Evolutionary conservation across 2,888 invertebrate species (phyloP), one percentile per base, ranked within the genome.

Genomic region (Thereva unica): DNA sequence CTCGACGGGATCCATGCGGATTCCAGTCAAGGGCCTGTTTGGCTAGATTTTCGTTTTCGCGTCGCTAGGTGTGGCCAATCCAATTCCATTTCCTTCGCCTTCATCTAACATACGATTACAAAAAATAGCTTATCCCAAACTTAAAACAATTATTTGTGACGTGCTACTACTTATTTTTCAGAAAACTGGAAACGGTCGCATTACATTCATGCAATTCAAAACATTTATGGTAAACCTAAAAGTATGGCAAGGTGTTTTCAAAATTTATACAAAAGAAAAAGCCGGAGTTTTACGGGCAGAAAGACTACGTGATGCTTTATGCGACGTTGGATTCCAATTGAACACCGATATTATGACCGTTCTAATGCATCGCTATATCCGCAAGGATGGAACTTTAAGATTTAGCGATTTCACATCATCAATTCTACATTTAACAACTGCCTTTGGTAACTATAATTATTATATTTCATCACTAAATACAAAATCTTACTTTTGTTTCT

Each of bases 391-490:
- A 45, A 95, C 94, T 66, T 83, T 95, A 52, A 84, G 95, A 72
- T 92, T 95, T 76, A 95, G 95, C 7, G 95, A 95, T 79, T 95
- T 95, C 77, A 94, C 95, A 2, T 92, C 92, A 0, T 91, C 93
- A 50, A 91, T 95, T 74, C 83, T 95, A 74, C 93, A 94, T 77
- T 83, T 95, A 68, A 93, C 92, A 72, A 89, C 93, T 61, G 92
- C 94, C 12, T 95, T 95, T 78, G 90, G 94, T 92, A 84, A 87
- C 23, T 23, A 23, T 23, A 2, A 23, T 23, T 23, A 52, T 77
- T 76, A 9, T 12, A 4, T 9, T 8, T 67, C 10, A n/a, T 4
- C 34, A 47, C 12, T 8, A 10, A 35, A 8, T 41, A 40, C 12
- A 34, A 55, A 40, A 55, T 10, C 42, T 50, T 7, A 41, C 67